Evolutionary conservation across 2,888 invertebrate species (phyloP), one percentile per base, ranked within the genome.

Genomic region (Leptinotarsa tumamoca): DNA sequence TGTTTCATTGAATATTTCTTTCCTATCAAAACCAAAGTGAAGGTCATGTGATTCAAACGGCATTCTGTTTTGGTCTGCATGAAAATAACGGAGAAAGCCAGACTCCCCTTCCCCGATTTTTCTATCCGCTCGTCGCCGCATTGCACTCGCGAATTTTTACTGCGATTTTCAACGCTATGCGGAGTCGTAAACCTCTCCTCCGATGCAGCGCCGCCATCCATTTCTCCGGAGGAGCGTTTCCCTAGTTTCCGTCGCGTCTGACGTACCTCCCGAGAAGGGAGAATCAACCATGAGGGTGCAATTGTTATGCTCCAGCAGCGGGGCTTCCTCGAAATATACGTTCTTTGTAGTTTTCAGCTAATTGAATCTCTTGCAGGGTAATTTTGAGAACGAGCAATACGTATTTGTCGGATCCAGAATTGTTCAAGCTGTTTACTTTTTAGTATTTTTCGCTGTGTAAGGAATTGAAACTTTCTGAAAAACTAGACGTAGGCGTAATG

Each of bases 341-440:
- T 63, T 63, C 63, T 33, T 63, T 63, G 63, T n/a, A 63, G 63
- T 63, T 43, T 33, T 63, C 63, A 43, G 63, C 63, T 63, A 63
- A 63, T 63, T 63, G 27, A 33, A 63, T 63, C n/a, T 43, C 43
- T 18, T 7, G 63, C n/a, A 14, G 63, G n/a, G 63, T 63, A 5
- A 17, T 63, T n/a, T 4, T 10, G 27, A 27, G 14, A n/a, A 17
- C n/a, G 10, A 17, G 43, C n/a, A 63, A 4, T 10, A 43, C 3
- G 43, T 43, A n/a, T 52, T 17, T n/a, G 52, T 52, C n/a, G 52
- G 52, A 52, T 15, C 52, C 3, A 4, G n/a, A 52, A 52, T 52
- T 52, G 52, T n/a, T 52, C 3, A n/a, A 52, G 52, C 17, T 4
- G 52, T 52, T 52, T 52, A 17, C 52, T 7, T 52, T 43, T 0